Evolutionary conservation across 2,113 vertebrate genomes (phyloP).

Genomic region (Ibidorhyncha struthersii): DNA sequence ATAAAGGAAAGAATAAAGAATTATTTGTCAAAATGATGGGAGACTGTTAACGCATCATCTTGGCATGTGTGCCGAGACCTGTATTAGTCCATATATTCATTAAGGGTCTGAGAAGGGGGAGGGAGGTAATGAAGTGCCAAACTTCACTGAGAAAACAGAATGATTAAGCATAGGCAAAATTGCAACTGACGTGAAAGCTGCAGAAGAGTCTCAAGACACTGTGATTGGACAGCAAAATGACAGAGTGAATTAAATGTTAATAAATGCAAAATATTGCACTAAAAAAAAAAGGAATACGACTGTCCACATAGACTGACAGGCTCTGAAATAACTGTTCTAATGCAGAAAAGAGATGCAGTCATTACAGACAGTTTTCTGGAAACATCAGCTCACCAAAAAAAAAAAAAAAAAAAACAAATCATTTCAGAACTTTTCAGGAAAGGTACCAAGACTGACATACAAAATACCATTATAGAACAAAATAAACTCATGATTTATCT

Average conservation of each 20-base stretch:
- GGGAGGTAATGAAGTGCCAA: not conserved
- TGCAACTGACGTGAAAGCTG: not conserved
- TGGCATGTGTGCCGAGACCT: not conserved
- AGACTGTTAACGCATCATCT: not conserved
- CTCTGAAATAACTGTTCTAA: not conserved
- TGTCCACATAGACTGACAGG: not conserved
- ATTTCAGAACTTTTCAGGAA: not conserved
- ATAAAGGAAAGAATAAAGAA: not conserved
- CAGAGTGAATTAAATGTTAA: conserved; percentile 36
- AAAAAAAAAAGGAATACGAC: not conserved
- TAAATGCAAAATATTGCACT: conserved; percentile 14
- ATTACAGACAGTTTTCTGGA: not conserved
- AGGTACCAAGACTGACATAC: not conserved
- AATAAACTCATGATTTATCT: not conserved
- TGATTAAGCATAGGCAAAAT: not conserved
- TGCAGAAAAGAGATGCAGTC: not conserved
- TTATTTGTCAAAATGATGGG: not conserved
- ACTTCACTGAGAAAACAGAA: not conserved
- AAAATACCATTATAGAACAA: not conserved
- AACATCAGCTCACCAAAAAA: not conserved
- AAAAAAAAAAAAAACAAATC: not conserved
- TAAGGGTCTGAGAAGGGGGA: not conserved
- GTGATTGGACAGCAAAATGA: not conserved
- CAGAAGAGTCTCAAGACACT: not conserved
- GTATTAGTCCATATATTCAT: not conserved